These are phyloP conservation scores for Rhinoraja longicauda DNA, from an alignment of 2,797 vertebrate species.

Conservation along the genomic window DNA sequence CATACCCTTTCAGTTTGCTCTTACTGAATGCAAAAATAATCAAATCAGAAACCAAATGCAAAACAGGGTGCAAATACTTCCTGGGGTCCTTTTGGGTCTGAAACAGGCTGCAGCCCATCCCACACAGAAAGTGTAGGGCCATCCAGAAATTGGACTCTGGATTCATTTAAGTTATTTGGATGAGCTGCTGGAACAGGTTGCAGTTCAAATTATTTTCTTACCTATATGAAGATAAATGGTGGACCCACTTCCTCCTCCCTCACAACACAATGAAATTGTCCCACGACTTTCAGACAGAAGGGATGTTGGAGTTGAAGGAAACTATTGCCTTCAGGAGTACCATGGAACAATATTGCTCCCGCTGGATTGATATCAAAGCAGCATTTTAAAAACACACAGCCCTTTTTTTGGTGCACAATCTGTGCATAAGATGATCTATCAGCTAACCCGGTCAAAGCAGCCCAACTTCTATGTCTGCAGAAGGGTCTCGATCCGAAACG, in stretches of 20 bases:
- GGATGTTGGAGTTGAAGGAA: background rate
- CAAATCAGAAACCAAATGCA: background rate
- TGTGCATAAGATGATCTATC: background rate
- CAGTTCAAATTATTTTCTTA: background rate
- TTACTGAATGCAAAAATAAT: background rate
- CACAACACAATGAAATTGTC: background rate
- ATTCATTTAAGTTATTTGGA: background rate
- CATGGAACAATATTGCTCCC: background rate
- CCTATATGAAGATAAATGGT: background rate
- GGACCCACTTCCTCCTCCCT: background rate
- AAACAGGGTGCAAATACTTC: background rate
- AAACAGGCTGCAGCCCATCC: background rate
- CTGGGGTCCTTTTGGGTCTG: background rate
- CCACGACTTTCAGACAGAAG: background rate
- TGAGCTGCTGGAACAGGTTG: background rate
- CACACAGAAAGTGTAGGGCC: background rate
- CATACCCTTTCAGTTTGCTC: background rate
- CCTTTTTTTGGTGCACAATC: background rate
- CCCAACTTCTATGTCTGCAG: background rate
- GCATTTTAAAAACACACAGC: background rate
- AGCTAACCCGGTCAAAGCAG: background rate
- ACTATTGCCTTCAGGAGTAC: background rate
- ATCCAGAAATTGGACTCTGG: background rate
- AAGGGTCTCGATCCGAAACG: too few species aligned
- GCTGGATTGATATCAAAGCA: background rate